Percentiles rank a stretch among this genome's conserved stretches.
phyloP scores from a whole-genome alignment of 2,797 vertebrate genomes.

The Sardinella longiceps region DNA sequence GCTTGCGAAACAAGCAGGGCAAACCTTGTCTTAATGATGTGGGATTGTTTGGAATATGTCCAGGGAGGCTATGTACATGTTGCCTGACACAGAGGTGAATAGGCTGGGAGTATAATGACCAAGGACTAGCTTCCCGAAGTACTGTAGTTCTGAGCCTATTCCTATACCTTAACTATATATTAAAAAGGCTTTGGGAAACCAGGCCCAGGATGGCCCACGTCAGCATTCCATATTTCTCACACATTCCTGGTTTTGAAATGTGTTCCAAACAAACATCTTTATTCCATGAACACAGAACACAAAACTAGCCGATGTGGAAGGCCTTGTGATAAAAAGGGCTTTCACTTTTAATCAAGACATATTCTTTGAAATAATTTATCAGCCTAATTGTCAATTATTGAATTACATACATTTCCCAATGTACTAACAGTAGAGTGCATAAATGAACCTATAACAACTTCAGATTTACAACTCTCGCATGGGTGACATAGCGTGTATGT shows the following conservation, averaged over 20 bases:
- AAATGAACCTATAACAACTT: background rate
- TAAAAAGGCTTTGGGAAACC: no score
- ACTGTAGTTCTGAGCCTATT: no score
- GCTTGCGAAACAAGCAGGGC: background rate
- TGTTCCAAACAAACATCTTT: background rate
- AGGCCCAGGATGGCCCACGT: background rate
- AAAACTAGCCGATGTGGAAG: no score
- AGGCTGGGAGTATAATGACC: background rate
- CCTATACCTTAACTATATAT: no score
- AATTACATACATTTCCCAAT: background rate
- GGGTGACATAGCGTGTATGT: no score
- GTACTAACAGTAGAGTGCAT: no score
- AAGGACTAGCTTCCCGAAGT: no score
- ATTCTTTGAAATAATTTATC: background rate
- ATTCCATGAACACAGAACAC: background rate
- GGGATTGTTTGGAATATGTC: background rate
- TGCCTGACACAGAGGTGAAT: background rate
- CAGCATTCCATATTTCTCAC: background rate
- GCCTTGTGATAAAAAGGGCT: no score
- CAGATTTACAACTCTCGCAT: background rate
- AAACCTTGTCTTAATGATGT: constrained; percentile 12
- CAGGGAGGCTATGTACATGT: background rate
- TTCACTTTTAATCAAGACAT: background rate
- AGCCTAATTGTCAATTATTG: background rate
- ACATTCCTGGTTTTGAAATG: background rate